Percentiles rank a stretch among this genome's conserved stretches.
Evolutionary conservation across 2,113 vertebrate genomes (phyloP).

Genomic region (Otus sunia): DNA sequence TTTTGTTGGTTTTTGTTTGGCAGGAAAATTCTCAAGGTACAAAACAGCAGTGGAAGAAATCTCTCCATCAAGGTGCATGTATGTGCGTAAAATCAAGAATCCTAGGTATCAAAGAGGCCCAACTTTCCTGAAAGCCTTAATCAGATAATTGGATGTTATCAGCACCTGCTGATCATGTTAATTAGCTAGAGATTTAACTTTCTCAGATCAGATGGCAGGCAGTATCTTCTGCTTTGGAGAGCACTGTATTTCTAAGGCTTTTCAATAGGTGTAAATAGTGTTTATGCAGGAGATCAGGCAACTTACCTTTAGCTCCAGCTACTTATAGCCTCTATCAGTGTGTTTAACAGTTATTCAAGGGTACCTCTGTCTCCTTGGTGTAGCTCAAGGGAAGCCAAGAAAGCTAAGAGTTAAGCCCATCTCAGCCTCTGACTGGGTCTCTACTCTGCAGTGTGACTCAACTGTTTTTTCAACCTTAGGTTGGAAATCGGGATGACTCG

Average conservation of each 20-base stretch:
- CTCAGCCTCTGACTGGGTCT: neutral
- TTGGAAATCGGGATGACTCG: slow-evolving; percentile 94
- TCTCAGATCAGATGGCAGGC: neutral
- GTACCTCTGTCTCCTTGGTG: neutral
- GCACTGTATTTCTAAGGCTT: neutral
- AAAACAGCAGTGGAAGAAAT: neutral
- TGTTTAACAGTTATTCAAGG: neutral
- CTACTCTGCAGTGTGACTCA: neutral
- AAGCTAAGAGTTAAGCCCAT: neutral
- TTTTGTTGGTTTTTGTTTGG: neutral
- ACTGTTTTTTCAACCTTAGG: slow-evolving; percentile 75
- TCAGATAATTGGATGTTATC: slow-evolving; percentile 36
- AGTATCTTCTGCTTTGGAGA: neutral
- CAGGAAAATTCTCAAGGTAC: neutral
- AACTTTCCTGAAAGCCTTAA: neutral
- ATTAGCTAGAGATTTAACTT: slow-evolving; percentile 16
- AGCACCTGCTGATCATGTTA: slow-evolving; percentile 24
- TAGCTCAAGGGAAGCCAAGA: neutral
- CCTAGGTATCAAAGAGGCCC: neutral
- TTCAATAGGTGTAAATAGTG: neutral
- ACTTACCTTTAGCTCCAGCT: neutral
- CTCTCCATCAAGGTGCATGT: neutral
- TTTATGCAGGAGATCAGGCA: neutral
- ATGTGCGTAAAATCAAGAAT: neutral
- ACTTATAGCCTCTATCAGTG: neutral